These are phyloP conservation scores for Drosophila kohkoa DNA, from an alignment of 1,140 invertebrate genomes.

Conservation along the genomic window DNA sequence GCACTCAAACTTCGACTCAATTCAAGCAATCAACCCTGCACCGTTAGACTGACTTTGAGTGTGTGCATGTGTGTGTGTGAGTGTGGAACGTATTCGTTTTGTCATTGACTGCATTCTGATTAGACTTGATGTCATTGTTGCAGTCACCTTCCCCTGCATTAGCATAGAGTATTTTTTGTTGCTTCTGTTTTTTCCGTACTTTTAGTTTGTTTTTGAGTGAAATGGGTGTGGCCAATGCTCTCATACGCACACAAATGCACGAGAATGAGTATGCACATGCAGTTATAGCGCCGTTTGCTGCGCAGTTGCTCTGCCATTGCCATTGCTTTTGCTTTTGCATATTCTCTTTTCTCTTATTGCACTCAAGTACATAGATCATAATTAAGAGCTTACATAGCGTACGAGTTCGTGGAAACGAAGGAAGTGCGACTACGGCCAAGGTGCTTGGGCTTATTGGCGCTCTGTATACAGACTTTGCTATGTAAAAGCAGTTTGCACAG, in stretches of 20 bases:
- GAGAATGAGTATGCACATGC: conserved; percentile 15
- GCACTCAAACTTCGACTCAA: conserved; percentile 43
- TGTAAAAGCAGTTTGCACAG: conserved; percentile 8
- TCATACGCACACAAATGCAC: conserved; percentile 17
- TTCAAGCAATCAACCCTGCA: conserved; percentile 46
- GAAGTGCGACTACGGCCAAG: not conserved
- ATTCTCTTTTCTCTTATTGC: conserved; percentile 46
- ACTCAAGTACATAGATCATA: conserved; percentile 51
- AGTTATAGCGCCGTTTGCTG: conserved; percentile 16
- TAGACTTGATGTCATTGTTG: conserved; percentile 46
- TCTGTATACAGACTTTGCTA: not conserved
- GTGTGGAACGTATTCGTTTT: conserved; percentile 53
- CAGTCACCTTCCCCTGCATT: conserved; percentile 46
- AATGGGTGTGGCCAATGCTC: conserved; percentile 56
- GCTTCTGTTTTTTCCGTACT: not conserved
- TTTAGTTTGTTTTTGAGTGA: conserved; percentile 29
- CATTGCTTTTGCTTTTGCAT: conserved; percentile 40
- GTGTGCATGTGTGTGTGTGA: conserved; percentile 14
- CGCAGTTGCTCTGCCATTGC: conserved; percentile 33
- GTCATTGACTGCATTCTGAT: conserved; percentile 51
- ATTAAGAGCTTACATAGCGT: conserved; percentile 28
- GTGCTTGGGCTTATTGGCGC: conserved; percentile 7
- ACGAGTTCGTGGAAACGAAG: not conserved
- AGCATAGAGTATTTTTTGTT: conserved; percentile 42
- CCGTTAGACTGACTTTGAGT: conserved; percentile 38